Base-by-base conservation (phyloP, 92 coral and sea anemone genomes). In the Epizoanthus scotinus region DNA sequence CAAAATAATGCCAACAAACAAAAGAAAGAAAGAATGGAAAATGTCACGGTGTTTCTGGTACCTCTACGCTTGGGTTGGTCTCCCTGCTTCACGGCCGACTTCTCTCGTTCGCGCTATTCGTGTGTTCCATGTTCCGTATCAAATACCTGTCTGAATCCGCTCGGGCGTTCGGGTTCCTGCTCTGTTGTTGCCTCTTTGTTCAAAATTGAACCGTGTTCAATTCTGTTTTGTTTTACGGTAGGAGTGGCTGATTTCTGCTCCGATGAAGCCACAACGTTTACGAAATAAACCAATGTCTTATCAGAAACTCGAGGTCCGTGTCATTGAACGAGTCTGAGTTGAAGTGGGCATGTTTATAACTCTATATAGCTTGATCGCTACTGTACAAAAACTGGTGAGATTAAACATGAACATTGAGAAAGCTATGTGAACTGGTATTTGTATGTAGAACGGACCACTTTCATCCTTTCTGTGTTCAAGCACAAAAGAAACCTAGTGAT, bases 171-270 rank as follows among this genome's bases (percentile, higher is more conserved):
- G 31, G 5, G 42, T 18, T 60, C 15, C 29, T 7, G 68, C 68
- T 14, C 40, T 60, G 34, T 34, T 28, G 63, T 22, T 6, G 15
- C 21, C n/a, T 20, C 53, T 58, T 75, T 75, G 27, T 22, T 75
- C 49, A 15, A 75, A 58, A 60, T 40, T 63, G 50, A 36, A 75
- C 79, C 10, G 57, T 59, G 49, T 60, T 75, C 22, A 75, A 59
- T 21, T 55, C 62, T 75, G 81, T 75, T 75, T 75, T 36, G 54
- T 55, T 25, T 60, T 58, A 40, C 42, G 81, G 29, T 34, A 75
- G 54, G 52, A 60, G 22, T 2, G 53, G 49, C 36, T 27, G 18
- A 22, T 58, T 75, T 75, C 56, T 75, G 81, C 81, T 58, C 57
- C 21, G 17, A 31, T 60, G 69, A 17, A 75, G 49, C 62, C 59